A percentile compares a stretch with the other conserved stretches of the same genome.
Evolutionary conservation across 2,797 vertebrate genomes (phyloP).

Genomic region (Erethizon dorsatum): DNA sequence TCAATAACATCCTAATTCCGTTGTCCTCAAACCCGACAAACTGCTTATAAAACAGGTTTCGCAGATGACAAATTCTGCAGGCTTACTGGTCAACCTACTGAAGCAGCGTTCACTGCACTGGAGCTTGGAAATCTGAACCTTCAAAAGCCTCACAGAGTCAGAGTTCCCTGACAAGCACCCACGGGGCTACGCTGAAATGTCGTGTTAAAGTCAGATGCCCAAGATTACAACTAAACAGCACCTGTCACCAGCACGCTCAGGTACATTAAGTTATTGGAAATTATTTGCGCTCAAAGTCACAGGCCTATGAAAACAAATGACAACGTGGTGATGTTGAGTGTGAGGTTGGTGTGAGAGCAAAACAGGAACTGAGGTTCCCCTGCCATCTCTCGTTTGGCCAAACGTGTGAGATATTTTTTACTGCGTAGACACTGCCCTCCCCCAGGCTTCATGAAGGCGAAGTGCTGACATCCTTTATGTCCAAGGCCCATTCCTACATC

Average conservation of each 20-base stretch:
- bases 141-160: neutral
- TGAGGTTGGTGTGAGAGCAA: neutral
- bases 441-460: fast-evolving
- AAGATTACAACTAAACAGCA: neutral
- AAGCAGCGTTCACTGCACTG: fast-evolving
- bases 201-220: neutral
- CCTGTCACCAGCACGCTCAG: neutral
- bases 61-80: too few species aligned
- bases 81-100: too few species aligned
- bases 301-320: too few species aligned
- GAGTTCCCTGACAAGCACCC: neutral
- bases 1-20: neutral
- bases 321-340: fast-evolving
- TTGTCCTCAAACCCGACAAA: neutral
- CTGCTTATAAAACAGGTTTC: neutral
- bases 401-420: fast-evolving
- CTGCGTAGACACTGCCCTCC: fast-evolving
- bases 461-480: fast-evolving
- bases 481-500: neutral
- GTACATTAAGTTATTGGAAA: fast-evolving
- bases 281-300: neutral
- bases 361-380: neutral
- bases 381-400: fast-evolving
- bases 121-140: neutral
- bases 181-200: fast-evolving